These are phyloP conservation scores for Tolmerus cingulatus DNA, from an alignment of 2,888 invertebrate genomes.

Conservation along the genomic window DNA sequence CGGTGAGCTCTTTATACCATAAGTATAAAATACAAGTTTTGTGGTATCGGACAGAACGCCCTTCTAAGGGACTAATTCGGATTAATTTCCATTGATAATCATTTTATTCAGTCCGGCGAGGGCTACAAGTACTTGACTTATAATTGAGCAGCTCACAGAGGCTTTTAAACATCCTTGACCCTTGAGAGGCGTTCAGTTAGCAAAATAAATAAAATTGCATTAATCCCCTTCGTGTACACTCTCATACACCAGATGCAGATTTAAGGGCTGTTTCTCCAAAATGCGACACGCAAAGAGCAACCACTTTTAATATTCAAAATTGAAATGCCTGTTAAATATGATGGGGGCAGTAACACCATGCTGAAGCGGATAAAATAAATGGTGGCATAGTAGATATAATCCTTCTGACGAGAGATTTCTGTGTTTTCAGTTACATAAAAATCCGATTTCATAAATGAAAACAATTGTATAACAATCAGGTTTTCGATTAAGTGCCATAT, in stretches of 20 bases:
- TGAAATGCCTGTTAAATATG: background rate
- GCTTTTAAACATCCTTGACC: background rate
- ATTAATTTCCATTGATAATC: background rate
- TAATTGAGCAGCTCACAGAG: background rate
- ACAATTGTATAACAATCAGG: background rate
- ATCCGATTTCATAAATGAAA: background rate
- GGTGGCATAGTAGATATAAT: background rate
- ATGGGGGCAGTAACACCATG: background rate
- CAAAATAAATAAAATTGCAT: background rate
- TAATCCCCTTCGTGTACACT: background rate
- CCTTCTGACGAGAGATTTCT: background rate
- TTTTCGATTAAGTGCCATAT: background rate
- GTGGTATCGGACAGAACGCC: background rate
- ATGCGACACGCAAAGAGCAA: background rate
- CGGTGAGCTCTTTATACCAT: background rate
- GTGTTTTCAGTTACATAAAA: background rate
- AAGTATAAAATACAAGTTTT: background rate
- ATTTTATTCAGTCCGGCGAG: background rate
- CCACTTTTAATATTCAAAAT: background rate
- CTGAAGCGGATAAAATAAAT: background rate
- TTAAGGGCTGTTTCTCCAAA: background rate
- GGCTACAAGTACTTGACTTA: background rate
- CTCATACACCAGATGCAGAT: background rate
- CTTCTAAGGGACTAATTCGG: background rate
- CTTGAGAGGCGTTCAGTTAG: background rate